Evolutionary conservation across 2,113 vertebrate species (phyloP).

Genomic region (Acinonyx jubatus): DNA sequence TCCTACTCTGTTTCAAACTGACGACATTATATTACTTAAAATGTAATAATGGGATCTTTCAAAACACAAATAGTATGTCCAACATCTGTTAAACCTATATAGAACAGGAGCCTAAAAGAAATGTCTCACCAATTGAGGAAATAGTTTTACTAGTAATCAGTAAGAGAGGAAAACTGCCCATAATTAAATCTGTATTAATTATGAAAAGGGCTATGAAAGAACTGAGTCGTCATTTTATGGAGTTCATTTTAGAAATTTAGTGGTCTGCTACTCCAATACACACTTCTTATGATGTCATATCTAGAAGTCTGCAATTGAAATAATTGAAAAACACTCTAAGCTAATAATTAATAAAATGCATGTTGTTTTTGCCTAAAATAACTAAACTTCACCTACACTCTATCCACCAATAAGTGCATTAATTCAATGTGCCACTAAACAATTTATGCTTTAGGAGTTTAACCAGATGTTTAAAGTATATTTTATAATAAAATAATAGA

Average conservation of each 20-base stretch:
- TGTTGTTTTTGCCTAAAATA: conserved; percentile 81
- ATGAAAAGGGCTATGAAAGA: conserved; percentile 84
- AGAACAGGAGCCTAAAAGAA: conserved; percentile 81
- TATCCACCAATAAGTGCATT: background rate
- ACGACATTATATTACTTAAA: background rate
- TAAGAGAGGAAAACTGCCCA: conserved; percentile 82
- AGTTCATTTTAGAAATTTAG: conserved; percentile 82
- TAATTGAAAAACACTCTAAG: conserved; percentile 80
- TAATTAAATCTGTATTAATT: conserved; percentile 86
- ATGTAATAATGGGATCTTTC: conserved; percentile 72
- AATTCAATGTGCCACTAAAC: background rate
- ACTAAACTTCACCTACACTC: conserved; percentile 63
- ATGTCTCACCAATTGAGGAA: conserved; percentile 80
- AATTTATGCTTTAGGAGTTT: conserved; percentile 22
- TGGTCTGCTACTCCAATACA: conserved; percentile 78
- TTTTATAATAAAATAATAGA: background rate
- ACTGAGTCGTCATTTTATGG: conserved; percentile 84
- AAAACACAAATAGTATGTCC: conserved; percentile 73
- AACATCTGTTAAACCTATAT: conserved; percentile 71
- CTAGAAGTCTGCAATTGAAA: conserved; percentile 82
- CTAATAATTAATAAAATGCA: conserved; percentile 81
- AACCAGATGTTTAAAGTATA: conserved; percentile 12
- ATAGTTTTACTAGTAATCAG: conserved; percentile 82
- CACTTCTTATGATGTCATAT: conserved; percentile 80
- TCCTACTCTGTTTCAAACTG: conserved; percentile 31